A percentile compares a stretch with the other conserved stretches of the same genome.
Conservation (phyloP, 2,113 vertebrate species). For the Copsychus sechellarum region DNA sequence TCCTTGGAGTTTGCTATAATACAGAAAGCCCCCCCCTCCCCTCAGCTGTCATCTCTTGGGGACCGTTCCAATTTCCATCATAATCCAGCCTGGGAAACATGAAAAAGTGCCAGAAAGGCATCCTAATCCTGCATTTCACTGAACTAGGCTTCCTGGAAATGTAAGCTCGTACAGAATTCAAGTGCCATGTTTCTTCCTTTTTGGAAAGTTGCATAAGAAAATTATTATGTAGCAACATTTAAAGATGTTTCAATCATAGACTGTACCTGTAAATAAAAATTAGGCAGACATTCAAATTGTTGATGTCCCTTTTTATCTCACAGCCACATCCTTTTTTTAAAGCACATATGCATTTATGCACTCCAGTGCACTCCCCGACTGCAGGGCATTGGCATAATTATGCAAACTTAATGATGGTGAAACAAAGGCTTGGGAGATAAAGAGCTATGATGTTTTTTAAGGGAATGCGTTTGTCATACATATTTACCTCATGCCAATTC, state of each 20-base stretch:
- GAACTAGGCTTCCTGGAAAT: not conserved
- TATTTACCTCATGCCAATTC: not conserved
- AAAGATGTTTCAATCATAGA: not conserved
- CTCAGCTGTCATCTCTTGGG: not conserved
- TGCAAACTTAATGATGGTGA: slow-evolving; percentile 22
- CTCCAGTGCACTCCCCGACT: accelerated
- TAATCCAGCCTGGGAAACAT: not conserved
- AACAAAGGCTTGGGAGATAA: not conserved
- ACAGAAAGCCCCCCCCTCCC: not conserved
- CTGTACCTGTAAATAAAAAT: not conserved
- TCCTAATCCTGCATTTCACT: not conserved
- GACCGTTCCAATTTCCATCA: not conserved
- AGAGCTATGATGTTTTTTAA: not conserved
- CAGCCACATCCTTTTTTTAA: not conserved
- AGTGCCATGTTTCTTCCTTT: not conserved
- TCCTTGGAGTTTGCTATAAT: not conserved
- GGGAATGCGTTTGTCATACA: not conserved
- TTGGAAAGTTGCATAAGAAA: not conserved
- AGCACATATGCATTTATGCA: not conserved
- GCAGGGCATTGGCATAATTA: not conserved
- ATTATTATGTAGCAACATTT: not conserved
- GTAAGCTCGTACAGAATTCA: not conserved
- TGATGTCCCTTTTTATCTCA: not conserved
- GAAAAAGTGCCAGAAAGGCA: not conserved
- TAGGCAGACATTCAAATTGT: not conserved